A percentile compares a stretch with the other conserved stretches of the same genome.
Conservation (phyloP, 2,797 vertebrate genomes). For the Hybognathus amarus region DNA sequence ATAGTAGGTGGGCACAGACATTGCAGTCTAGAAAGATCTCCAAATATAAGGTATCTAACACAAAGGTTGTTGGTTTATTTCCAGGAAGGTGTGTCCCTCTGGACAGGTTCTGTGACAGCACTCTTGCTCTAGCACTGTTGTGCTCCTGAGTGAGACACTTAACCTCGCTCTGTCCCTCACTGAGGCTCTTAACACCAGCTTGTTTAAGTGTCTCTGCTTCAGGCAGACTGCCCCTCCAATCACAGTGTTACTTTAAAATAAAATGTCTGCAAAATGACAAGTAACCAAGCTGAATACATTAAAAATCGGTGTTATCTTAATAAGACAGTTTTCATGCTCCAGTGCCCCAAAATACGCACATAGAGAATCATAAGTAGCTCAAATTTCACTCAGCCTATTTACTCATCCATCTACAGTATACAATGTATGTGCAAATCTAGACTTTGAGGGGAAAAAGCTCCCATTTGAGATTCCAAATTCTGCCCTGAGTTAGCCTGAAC, state of each 20-base stretch:
- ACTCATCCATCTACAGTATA: slow-evolving; percentile 14
- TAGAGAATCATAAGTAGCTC: slow-evolving; percentile 29
- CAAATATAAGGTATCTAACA: slow-evolving; percentile 12
- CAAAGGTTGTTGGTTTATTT: slow-evolving; percentile 32
- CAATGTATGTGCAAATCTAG: background rate
- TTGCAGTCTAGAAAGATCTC: background rate
- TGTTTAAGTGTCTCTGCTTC: slow-evolving; percentile 43
- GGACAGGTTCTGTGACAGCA: slow-evolving; percentile 46
- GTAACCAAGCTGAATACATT: slow-evolving; percentile 23
- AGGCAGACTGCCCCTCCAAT: slow-evolving; percentile 44
- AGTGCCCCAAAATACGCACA: slow-evolving; percentile 17
- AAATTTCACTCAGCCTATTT: slow-evolving; percentile 36
- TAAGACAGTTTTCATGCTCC: slow-evolving; percentile 32
- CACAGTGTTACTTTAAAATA: slow-evolving; percentile 39
- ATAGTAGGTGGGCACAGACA: background rate
- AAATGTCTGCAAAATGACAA: slow-evolving; percentile 26
- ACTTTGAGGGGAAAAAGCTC: background rate
- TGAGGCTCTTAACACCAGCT: slow-evolving; percentile 42
- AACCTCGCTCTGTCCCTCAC: slow-evolving; percentile 39
- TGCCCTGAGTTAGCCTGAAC: background rate
- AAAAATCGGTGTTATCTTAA: slow-evolving; percentile 31
- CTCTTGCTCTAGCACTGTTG: slow-evolving; percentile 34
- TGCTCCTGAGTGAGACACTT: slow-evolving; percentile 47
- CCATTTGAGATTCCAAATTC: background rate
- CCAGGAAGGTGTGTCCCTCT: slow-evolving; percentile 28